These are phyloP conservation scores for Hydrochoerus hydrochaeris DNA, from an alignment of 2,113 vertebrate species.

Conservation along the genomic window DNA sequence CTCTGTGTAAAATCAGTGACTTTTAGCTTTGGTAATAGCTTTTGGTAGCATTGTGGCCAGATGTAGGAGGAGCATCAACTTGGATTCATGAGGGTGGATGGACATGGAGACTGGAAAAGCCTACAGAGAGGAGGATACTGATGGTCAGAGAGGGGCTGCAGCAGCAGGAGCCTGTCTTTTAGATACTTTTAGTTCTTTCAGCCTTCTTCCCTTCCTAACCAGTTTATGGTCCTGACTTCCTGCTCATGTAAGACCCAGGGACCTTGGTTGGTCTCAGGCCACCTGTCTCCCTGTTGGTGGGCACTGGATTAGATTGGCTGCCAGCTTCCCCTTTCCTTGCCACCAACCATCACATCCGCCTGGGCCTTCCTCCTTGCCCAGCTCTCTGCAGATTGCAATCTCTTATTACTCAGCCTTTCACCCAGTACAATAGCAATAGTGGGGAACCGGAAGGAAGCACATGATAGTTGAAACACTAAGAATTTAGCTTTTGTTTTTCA, in stretches of 20 bases:
- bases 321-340: not conserved
- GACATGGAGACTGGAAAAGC: not conserved
- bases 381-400: constrained; percentile 14
- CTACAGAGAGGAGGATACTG: not conserved
- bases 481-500: constrained; percentile 43
- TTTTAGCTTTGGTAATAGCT: not conserved
- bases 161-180: too few relatives aligned
- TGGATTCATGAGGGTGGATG: not conserved
- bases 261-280: not conserved
- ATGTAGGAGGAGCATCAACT: not conserved
- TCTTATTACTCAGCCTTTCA: constrained; percentile 24
- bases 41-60: not conserved
- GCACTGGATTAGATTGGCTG: not conserved
- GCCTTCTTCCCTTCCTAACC: not conserved
- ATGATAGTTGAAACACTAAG: constrained; percentile 15
- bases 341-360: not conserved
- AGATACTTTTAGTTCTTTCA: not conserved
- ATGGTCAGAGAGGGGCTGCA: not conserved
- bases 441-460: constrained; percentile 61
- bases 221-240: not conserved
- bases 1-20: not conserved
- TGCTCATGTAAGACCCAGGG: not conserved
- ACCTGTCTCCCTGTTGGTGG: not conserved
- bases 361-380: not conserved
- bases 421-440: not conserved